Conservation (phyloP, 2,797 vertebrate species). For the Psittacula echo region DNA sequence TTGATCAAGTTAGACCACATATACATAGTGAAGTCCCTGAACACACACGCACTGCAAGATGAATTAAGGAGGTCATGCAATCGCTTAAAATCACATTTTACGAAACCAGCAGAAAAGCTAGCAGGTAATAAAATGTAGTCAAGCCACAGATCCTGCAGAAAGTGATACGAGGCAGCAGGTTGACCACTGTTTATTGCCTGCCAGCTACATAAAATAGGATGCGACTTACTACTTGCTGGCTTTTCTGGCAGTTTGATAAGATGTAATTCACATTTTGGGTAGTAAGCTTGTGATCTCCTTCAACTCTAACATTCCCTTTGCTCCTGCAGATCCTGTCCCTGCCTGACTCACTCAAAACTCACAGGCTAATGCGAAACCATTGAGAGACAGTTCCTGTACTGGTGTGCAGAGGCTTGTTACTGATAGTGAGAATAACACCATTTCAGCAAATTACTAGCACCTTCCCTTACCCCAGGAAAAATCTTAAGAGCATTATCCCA, state of each 20-base stretch:
- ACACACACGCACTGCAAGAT: neutral
- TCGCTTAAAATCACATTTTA: conserved; percentile 37
- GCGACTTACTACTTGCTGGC: neutral
- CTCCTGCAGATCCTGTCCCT: neutral
- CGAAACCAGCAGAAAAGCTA: conserved; percentile 24
- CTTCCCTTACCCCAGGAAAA: neutral
- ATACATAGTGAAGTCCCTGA: conserved; percentile 46
- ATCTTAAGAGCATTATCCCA: neutral
- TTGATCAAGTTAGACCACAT: conserved; percentile 48
- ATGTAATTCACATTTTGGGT: neutral
- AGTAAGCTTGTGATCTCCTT: neutral
- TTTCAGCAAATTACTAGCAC: neutral
- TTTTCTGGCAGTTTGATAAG: conserved; percentile 9
- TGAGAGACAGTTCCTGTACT: neutral
- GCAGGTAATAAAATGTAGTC: neutral
- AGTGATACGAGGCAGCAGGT: neutral
- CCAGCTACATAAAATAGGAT: conserved; percentile 23
- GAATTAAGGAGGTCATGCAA: conserved; percentile 32
- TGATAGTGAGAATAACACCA: neutral
- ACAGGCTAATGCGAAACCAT: neutral
- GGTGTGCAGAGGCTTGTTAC: neutral
- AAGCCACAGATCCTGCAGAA: conserved; percentile 8
- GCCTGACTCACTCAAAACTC: neutral
- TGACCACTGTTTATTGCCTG: conserved; percentile 37
- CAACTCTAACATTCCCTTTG: neutral